These are phyloP conservation scores for Volucella bombylans DNA, from an alignment of 2,888 invertebrate genomes.

Conservation along the genomic window DNA sequence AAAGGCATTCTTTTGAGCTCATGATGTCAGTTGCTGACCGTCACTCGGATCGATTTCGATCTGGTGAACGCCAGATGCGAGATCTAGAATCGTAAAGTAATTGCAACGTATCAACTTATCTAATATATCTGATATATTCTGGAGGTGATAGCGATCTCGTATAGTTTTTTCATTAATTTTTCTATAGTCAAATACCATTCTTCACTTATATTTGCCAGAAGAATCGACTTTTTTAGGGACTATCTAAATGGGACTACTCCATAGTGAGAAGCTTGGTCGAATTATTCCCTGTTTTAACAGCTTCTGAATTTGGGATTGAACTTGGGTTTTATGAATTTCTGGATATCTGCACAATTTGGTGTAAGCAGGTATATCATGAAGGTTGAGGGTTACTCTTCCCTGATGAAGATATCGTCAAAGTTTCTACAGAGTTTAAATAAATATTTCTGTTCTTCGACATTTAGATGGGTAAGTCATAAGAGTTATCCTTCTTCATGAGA, in stretches of 20 bases:
- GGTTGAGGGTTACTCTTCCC: neutral
- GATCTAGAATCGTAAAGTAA: too few species aligned
- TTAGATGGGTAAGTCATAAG: too few species aligned
- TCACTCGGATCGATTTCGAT: too few species aligned
- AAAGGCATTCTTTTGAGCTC: too few species aligned
- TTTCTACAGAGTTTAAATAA: neutral
- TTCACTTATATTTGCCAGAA: neutral
- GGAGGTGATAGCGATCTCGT: conserved; percentile 12
- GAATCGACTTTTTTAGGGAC: neutral
- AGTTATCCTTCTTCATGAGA: too few species aligned
- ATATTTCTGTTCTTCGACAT: too few species aligned
- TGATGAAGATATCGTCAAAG: conserved; percentile 10
- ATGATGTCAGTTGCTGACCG: too few species aligned
- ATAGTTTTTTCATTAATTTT: conserved; percentile 15
- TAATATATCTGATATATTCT: conserved; percentile 14
- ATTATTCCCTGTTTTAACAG: conserved; percentile 11
- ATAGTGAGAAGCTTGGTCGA: conserved; percentile 6
- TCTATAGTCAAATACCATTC: neutral
- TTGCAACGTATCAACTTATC: too few species aligned
- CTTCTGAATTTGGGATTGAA: neutral
- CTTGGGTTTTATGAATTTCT: neutral
- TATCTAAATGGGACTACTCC: neutral
- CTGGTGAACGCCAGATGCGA: too few species aligned
- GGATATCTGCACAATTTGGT: conserved; percentile 19
- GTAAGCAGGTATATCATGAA: neutral